Evolutionary conservation across 2,888 invertebrate genomes (phyloP).

Genomic region (Cotesia congregata): DNA sequence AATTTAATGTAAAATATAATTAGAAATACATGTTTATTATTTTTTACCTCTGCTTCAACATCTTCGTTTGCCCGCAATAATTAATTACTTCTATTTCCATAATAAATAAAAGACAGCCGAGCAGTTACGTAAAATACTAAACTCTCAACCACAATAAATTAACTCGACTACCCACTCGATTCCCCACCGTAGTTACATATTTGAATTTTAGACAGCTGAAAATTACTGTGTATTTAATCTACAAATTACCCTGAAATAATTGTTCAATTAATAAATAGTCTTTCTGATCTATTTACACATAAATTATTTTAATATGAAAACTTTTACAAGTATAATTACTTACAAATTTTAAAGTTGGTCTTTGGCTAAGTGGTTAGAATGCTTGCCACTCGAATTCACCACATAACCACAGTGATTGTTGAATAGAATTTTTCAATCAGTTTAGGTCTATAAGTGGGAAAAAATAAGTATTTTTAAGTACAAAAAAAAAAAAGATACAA

Average conservation of each 20-base stretch:
- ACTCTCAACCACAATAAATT: neutral
- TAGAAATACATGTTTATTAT: neutral
- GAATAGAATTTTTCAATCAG: no score
- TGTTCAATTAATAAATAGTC: neutral
- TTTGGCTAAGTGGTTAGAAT: no score
- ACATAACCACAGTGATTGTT: no score
- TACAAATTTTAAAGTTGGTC: no score
- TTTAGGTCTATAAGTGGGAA: no score
- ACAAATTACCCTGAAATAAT: neutral
- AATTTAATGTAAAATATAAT: neutral
- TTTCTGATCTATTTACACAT: neutral
- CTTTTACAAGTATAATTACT: no score
- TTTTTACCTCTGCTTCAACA: neutral
- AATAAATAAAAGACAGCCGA: conserved; percentile 1
- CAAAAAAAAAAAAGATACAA: no score
- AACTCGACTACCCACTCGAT: neutral
- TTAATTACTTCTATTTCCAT: conserved; percentile 2
- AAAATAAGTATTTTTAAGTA: no score
- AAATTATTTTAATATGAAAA: neutral
- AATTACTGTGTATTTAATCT: neutral
- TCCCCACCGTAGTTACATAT: neutral
- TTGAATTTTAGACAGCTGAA: neutral
- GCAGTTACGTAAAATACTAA: neutral
- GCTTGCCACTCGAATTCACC: no score
- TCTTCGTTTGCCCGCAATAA: neutral